phyloP scores from a whole-genome alignment of 1,140 invertebrate genomes.

The Pseudoatta argentina region DNA sequence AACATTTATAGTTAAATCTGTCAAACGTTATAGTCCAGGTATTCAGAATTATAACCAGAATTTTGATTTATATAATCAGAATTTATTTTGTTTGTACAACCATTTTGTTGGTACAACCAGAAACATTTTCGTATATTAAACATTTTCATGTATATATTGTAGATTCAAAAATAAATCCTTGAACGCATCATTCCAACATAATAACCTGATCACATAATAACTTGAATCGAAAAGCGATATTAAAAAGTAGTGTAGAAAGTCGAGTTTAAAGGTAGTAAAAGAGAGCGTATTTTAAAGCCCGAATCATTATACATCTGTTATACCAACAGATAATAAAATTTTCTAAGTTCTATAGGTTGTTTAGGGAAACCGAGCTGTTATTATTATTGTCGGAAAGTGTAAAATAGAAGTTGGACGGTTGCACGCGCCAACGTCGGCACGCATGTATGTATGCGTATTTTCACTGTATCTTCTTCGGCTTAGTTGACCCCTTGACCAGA shows the following conservation, averaged over 20 bases:
- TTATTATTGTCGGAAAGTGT: neutral
- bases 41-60: too few species aligned
- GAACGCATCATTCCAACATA: constrained; percentile 19
- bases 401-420: constrained; percentile 13
- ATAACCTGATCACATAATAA: neutral
- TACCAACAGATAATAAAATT: too few species aligned
- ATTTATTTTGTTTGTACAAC: too few species aligned
- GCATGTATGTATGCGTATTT: constrained; percentile 3
- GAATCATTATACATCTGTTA: neutral
- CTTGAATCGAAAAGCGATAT: neutral
- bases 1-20: too few species aligned
- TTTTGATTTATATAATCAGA: too few species aligned
- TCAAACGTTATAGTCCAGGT: too few species aligned
- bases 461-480: constrained; percentile 51
- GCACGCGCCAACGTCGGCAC: constrained; percentile 1
- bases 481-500: constrained; percentile 69
- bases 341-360: neutral
- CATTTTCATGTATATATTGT: too few species aligned
- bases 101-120: too few species aligned
- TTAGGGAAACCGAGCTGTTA: neutral
- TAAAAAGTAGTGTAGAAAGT: neutral
- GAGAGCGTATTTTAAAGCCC: neutral
- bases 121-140: too few species aligned
- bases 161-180: too few species aligned
- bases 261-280: too few species aligned